These are phyloP conservation scores for Pachyseris speciosa DNA, from an alignment of 64 coral and sea anemone genomes.

Conservation along the genomic window DNA sequence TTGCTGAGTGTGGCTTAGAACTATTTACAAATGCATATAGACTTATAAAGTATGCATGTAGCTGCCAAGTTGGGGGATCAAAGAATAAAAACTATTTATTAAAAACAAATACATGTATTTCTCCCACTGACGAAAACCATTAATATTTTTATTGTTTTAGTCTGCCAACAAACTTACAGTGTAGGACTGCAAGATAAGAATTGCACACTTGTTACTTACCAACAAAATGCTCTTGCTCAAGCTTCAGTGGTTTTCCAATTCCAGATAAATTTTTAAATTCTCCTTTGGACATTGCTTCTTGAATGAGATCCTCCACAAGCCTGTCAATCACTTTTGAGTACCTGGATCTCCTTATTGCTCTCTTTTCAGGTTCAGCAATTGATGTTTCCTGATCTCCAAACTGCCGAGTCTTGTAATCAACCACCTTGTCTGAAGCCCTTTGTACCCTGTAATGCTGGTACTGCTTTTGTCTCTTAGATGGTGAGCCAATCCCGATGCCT, in stretches of 20 bases:
- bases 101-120: too few relatives aligned
- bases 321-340: constrained; percentile 87
- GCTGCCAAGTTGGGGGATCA: too few relatives aligned
- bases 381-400: constrained; percentile 89
- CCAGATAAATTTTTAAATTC: constrained; percentile 89
- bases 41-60: too few relatives aligned
- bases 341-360: constrained; percentile 69
- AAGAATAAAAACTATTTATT: too few relatives aligned
- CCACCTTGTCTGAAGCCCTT: constrained; percentile 82
- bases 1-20: too few relatives aligned
- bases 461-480: constrained; percentile 72
- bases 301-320: constrained; percentile 89
- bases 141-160: too few relatives aligned
- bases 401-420: constrained; percentile 71
- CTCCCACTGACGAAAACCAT: too few relatives aligned
- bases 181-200: too few relatives aligned
- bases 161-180: too few relatives aligned
- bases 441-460: constrained; percentile 77
- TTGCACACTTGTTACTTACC: too few relatives aligned
- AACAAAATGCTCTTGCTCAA: constrained; percentile 66
- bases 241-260: constrained; percentile 82
- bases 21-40: too few relatives aligned
- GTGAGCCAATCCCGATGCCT: constrained; percentile 85
- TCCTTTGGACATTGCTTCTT: constrained; percentile 90
- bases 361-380: constrained; percentile 87